Base-by-base conservation (phyloP, 35 echinoderm and acorn worm genomes). In the Heliocidaris erythrogramma region DNA sequence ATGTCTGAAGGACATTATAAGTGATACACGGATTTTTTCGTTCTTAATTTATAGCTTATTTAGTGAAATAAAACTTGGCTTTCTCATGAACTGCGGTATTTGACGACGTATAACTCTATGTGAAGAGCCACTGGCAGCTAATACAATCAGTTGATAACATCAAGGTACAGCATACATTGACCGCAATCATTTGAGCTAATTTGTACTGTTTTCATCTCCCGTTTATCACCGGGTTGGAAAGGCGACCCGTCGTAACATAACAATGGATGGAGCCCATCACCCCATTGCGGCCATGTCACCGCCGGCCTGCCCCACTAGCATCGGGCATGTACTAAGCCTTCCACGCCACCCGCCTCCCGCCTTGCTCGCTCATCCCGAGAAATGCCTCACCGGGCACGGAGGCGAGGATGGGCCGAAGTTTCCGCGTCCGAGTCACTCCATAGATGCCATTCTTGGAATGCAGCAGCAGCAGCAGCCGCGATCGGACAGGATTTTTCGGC, bases 381-480 rank as follows among this genome's bases (percentile, higher is more conserved):
- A 78, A 78, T n/a, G 2, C 65, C 24, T 3, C 85, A 12, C 53
- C 16, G 53, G 53, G 69, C 93, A 35, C 93, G 35, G 29, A 50
- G 35, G 49, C 21, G 31, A 59, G 8, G 93, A 86, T 21, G 14
- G 31, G 24, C 94, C 71, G 17, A 50, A 86, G 12, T 48, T 24
- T 32, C 86, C 11, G 17, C 85, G 85, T 30, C 94, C 94, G 18
- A 94, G 86, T 31, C 94, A 94, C 85, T 89, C 94, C 48, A 94
- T 94, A 11, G 94, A 94, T 49, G 94, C 94, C 5, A 94, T 94
- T 48, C 48, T 94, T 32, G 94, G 94, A 31, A 86, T 94, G 48
- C 94, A 94, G 42, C 65, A 78, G 65, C 27, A 18, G 7, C 0
- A 94, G 42, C 65, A 78, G 65, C 27, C 65, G 7, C 0, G 65